phyloP scores from a whole-genome alignment of 2,113 vertebrate genomes.

The Corythoichthys haematopterus region DNA sequence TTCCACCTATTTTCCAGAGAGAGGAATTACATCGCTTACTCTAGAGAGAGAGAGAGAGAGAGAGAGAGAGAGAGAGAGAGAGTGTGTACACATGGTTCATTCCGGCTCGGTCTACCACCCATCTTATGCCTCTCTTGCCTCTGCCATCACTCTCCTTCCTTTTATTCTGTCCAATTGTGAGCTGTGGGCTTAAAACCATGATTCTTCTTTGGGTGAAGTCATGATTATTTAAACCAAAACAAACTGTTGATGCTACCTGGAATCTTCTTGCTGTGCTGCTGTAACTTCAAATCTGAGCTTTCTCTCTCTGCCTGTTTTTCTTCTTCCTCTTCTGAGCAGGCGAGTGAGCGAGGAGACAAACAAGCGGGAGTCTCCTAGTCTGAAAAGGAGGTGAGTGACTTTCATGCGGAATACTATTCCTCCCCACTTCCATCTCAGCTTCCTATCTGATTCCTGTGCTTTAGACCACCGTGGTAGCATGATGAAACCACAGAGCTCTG shows the following conservation, averaged over 20 bases:
- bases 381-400: conserved; percentile 58
- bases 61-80: conserved; percentile 29
- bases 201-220: background rate
- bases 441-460: conserved; percentile 49
- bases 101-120: conserved; percentile 47
- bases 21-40: conserved; percentile 23
- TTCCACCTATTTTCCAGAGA: conserved; percentile 36
- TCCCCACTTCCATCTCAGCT: conserved; percentile 45
- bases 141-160: conserved; percentile 11
- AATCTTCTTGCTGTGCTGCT: conserved; percentile 24
- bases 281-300: conserved; percentile 57
- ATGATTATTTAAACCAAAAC: background rate
- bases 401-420: conserved; percentile 32
- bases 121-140: conserved; percentile 32
- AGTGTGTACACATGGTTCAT: conserved; percentile 58
- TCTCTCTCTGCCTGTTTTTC: conserved; percentile 33
- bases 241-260: conserved; percentile 6
- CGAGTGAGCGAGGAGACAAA: conserved; percentile 28
- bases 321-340: conserved; percentile 48
- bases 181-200: conserved; percentile 1
- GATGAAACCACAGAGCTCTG: conserved; percentile 36
- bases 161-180: conserved; percentile 18
- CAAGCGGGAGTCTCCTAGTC: conserved; percentile 35
- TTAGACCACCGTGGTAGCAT: conserved; percentile 51
- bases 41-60: conserved; percentile 18